These are phyloP conservation scores for Gortyna flavago DNA, from an alignment of 2,888 invertebrate species.

Conservation along the genomic window DNA sequence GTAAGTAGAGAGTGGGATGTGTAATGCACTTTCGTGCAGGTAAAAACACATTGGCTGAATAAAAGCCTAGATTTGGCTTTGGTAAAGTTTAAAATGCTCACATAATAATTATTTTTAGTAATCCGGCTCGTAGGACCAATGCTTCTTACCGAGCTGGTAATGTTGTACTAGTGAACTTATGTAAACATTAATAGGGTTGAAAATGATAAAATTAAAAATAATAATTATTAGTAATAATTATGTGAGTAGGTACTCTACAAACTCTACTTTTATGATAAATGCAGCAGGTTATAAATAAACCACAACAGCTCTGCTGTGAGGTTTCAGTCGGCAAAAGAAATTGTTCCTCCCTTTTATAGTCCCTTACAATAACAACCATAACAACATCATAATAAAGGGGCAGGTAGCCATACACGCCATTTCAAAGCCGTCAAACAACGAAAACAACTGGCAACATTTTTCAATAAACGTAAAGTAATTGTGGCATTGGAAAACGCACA, in stretches of 20 bases:
- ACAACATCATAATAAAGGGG: constrained; percentile 30
- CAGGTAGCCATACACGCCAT: constrained; percentile 18
- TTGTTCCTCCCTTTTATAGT: background rate
- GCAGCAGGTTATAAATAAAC: background rate
- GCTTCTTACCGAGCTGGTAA: background rate
- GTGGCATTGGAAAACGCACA: constrained; percentile 72
- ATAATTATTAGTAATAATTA: too few species aligned
- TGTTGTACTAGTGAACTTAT: background rate
- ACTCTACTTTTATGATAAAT: background rate
- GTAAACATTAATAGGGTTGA: background rate
- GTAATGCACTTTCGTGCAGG: background rate
- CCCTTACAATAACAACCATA: constrained; percentile 6
- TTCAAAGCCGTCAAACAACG: constrained; percentile 20
- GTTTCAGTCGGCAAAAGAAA: background rate
- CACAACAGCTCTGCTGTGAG: background rate
- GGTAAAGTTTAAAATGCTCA: background rate
- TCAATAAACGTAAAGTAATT: constrained; percentile 65
- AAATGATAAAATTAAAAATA: too few species aligned
- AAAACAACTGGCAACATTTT: constrained; percentile 41
- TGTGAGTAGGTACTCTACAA: background rate
- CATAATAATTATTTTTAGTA: background rate
- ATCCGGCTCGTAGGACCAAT: background rate
- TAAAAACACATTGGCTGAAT: background rate
- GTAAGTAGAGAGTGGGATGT: background rate
- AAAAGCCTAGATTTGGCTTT: background rate